Conservation (phyloP, 2,113 vertebrate species). For the Protomyctophum bolini region DNA sequence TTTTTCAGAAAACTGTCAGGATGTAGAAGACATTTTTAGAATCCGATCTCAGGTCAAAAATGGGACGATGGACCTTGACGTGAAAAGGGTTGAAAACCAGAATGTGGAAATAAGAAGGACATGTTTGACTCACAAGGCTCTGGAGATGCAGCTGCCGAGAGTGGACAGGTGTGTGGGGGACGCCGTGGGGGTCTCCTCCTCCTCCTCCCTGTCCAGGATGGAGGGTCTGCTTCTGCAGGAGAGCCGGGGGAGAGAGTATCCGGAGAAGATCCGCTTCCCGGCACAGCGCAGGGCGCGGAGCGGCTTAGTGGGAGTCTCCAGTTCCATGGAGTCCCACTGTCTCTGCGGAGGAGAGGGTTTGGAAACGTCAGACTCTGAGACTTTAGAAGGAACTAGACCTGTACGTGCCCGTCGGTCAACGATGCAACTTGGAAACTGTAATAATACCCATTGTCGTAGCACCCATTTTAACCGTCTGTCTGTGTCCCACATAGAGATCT, state of each 20-base stretch:
- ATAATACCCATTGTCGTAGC: too few relatives aligned
- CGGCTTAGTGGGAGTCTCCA: constrained; percentile 13
- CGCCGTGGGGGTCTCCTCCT: constrained; percentile 53
- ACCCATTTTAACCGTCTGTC: too few relatives aligned
- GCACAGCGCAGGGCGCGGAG: constrained; percentile 36
- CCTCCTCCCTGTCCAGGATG: constrained; percentile 22
- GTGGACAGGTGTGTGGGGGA: constrained; percentile 62
- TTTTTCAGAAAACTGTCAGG: too few relatives aligned
- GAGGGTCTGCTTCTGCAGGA: constrained; percentile 66
- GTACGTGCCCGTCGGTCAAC: too few relatives aligned
- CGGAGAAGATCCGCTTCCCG: constrained; percentile 80
- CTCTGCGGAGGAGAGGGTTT: constrained; percentile 43
- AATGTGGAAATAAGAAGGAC: too few relatives aligned
- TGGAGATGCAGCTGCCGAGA: constrained; percentile 47
- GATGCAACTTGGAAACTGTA: too few relatives aligned
- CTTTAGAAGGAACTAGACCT: too few relatives aligned
- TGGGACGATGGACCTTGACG: too few relatives aligned
- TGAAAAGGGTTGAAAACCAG: too few relatives aligned
- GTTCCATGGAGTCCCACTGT: constrained; percentile 52
- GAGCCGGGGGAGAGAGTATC: constrained; percentile 78
- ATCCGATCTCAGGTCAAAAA: too few relatives aligned
- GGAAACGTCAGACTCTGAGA: background rate
- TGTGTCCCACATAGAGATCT: too few relatives aligned
- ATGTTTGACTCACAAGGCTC: constrained; percentile 52
- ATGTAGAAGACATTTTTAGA: too few relatives aligned